Evolutionary conservation across 2,888 invertebrate genomes (phyloP).

Genomic region (Adela reaumurella): DNA sequence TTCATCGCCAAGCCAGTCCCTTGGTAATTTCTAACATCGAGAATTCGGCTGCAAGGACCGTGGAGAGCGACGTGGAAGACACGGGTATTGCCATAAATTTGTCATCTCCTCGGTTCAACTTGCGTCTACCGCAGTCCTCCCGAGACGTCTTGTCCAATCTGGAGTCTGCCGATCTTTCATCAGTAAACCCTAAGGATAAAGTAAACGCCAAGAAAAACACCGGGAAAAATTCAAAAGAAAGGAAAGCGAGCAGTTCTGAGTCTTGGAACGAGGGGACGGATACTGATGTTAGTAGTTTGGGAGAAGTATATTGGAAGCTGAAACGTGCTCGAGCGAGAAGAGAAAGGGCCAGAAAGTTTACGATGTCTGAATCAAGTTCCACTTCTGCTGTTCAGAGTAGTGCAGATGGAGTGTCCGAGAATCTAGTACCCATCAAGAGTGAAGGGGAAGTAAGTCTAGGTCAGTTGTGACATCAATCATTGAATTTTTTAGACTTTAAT

Average conservation of each 20-base stretch:
- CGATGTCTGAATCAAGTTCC: slow-evolving; percentile 26
- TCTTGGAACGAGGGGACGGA: slow-evolving; percentile 36
- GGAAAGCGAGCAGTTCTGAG: slow-evolving; percentile 26
- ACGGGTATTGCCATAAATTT: slow-evolving; percentile 36
- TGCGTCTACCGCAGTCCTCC: slow-evolving; percentile 35
- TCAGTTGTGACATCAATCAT: slow-evolving; percentile 10
- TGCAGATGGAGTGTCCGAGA: slow-evolving; percentile 22
- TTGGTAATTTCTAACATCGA: slow-evolving; percentile 20
- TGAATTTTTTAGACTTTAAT: too few species aligned
- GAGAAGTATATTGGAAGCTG: slow-evolving; percentile 31
- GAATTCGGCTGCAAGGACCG: slow-evolving; percentile 10
- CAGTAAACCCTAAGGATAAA: not conserved
- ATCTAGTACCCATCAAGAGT: slow-evolving; percentile 19
- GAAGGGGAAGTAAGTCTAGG: slow-evolving; percentile 32
- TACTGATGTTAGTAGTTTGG: slow-evolving; percentile 44
- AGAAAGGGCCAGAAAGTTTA: slow-evolving; percentile 13
- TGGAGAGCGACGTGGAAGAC: slow-evolving; percentile 22
- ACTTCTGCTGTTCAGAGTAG: slow-evolving; percentile 25
- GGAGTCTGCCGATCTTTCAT: slow-evolving; percentile 15
- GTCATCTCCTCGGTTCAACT: slow-evolving; percentile 41
- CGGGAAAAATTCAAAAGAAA: slow-evolving; percentile 12
- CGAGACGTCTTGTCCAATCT: slow-evolving; percentile 32
- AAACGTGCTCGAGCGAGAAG: slow-evolving; percentile 20
- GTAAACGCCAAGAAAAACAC: slow-evolving; percentile 4
- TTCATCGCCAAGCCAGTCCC: slow-evolving; percentile 40